Base-by-base conservation (phyloP, 2,797 vertebrate genomes). In the Darevskia nairensis region DNA sequence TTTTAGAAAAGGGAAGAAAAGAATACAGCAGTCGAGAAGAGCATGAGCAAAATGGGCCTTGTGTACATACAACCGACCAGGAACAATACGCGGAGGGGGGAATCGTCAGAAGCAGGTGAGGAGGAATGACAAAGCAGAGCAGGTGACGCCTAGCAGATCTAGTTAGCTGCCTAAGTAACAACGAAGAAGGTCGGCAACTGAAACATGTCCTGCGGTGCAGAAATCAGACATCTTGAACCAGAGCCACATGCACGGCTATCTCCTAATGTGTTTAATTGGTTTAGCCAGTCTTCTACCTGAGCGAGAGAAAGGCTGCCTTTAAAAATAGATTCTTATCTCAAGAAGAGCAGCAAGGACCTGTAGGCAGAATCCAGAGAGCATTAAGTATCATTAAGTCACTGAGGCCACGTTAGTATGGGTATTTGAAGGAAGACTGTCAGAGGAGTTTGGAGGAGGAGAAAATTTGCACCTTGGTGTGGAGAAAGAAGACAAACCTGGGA, bases 231-330 rank as follows among this genome's bases (percentile, higher is more conserved):
- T 94, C 92, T 89, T 92, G 93, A 94, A 94, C 87, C 50, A 95
- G 95, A 94, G 90, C 91, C 89, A 78, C 88, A 93, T 84, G 86
- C 81, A 61, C 64, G 29, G 91, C 94, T 96, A 94, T 92, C 95
- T 92, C 93, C 89, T 95, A 96, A 96, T 92, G 91, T 91, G 92
- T 94, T 96, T 91, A 95, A 95, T 93, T 94, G 94, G 95, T 93
- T 95, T 95, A 95, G 90, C 25, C 80, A 89, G 93, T 94, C 89
- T 84, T 94, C 90, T 86, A 95, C 86, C 92, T 86, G 71, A 91
- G 90, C 89, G 80, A 77, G 89, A 93, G 93, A 94, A 89, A 94
- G 74, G 94, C 84, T 89, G 94, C 83, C 94, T 93, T 93, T 95
- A 96, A 95, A 96, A 96, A 95, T 94, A 96, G 46, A 83, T 77